These are phyloP conservation scores for Ceyx cyanopectus DNA, from an alignment of 2,113 vertebrate species.

Conservation along the genomic window DNA sequence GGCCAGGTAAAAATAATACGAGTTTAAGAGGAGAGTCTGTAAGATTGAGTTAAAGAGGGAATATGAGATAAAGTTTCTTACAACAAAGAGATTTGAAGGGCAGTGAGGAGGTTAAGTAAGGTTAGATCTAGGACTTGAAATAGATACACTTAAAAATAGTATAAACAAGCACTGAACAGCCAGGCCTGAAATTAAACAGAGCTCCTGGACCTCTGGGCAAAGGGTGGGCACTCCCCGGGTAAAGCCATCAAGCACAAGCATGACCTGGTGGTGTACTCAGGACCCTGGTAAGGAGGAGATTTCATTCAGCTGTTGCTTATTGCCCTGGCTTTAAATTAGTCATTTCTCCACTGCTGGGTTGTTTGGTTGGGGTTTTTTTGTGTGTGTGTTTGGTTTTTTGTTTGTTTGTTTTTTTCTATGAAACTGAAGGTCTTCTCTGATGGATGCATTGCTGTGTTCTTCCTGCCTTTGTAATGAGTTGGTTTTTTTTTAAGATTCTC, in stretches of 20 bases:
- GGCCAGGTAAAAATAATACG: rapidly evolving
- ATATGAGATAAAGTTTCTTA: background rate
- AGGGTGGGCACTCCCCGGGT: background rate
- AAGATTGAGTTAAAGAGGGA: rapidly evolving
- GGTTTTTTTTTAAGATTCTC: background rate
- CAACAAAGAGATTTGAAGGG: rapidly evolving
- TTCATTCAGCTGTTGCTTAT: background rate
- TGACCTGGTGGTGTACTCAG: background rate
- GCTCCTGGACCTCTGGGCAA: background rate
- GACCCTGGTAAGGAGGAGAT: background rate
- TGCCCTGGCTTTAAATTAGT: background rate
- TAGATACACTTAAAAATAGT: rapidly evolving
- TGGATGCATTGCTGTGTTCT: background rate
- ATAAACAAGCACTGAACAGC: rapidly evolving
- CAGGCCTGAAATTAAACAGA: background rate
- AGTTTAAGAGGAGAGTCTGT: rapidly evolving
- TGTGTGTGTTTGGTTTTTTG: too few relatives aligned
- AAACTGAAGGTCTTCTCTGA: background rate
- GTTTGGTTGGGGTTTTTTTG: too few relatives aligned
- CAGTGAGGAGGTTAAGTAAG: rapidly evolving
- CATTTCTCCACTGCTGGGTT: rapidly evolving
- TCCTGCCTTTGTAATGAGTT: background rate
- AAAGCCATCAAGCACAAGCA: background rate
- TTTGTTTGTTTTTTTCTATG: background rate
- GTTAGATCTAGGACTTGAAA: rapidly evolving